Evolutionary conservation across 1,140 invertebrate species (phyloP), one percentile per base, ranked within the genome.

Genomic region (Sitophilus oryzae): DNA sequence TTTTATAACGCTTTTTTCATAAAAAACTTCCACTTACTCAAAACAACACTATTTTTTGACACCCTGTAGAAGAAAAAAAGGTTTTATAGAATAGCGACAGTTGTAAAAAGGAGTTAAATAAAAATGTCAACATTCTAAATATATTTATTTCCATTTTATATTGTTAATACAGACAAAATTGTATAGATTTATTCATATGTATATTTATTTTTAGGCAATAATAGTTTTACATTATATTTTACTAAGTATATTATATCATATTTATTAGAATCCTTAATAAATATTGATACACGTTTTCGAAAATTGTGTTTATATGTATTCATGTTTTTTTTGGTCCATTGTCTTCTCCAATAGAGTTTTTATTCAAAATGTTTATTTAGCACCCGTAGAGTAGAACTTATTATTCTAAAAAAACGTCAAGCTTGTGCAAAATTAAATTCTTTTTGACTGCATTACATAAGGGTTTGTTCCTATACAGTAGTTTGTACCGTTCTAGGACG

Each of bases 261-360:
- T 18, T 3, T 42, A 18, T 42, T 18, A 19, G 11, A 18, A 10
- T 2, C 8, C 21, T 20, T 42, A 20, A 42, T 42, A 18, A 42
- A 42, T 18, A 20, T 42, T 2, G 19, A 19, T 18, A 42, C 19
- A 42, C n/a, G 19, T 42, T 42, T 20, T 42, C 3, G 21, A 42
- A 42, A 42, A 42, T 19, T 42, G 15, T 18, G n/a, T 42, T 11
- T 42, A n/a, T n/a, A n/a, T n/a, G n/a, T n/a, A n/a, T n/a, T n/a
- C n/a, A n/a, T n/a, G 25, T 30, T 30, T 11, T 18, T 20, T 42
- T 42, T 42, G 40, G 40, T 42, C 40, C 40, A 19, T 42, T 20
- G 3, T 5, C 15, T 19, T 42, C 6, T 19, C 19, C n/a, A 42
- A 19, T 18, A 19, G 25, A 30, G 25, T 6, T 30, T 30, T 6